phyloP scores from a whole-genome alignment of 1,140 invertebrate genomes.

The Ctenoplectra terminalis region DNA sequence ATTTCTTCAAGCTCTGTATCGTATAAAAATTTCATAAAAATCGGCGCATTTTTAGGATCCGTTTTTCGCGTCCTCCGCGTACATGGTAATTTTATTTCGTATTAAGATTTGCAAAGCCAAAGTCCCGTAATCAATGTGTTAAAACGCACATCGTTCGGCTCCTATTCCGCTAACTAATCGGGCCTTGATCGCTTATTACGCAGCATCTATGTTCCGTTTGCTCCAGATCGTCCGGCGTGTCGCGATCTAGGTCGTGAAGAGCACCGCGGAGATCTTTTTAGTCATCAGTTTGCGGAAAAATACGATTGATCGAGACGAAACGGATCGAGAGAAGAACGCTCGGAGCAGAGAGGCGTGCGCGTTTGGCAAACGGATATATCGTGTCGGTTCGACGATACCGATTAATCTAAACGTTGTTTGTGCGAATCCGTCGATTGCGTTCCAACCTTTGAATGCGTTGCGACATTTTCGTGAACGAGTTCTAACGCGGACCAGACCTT shows the following conservation, averaged over 20 bases:
- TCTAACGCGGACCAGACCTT: too few relatives aligned
- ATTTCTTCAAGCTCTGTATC: too few relatives aligned
- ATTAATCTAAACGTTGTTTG: not conserved
- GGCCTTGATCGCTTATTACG: slow-evolving; percentile 74
- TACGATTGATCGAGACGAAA: slow-evolving; percentile 1
- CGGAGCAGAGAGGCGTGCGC: not conserved
- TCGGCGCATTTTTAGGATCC: too few relatives aligned
- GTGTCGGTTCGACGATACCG: not conserved
- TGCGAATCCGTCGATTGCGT: slow-evolving; percentile 1
- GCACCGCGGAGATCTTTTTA: slow-evolving; percentile 42
- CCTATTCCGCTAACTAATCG: slow-evolving; percentile 67
- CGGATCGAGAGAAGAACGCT: too few relatives aligned
- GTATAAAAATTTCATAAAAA: too few relatives aligned
- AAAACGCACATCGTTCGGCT: slow-evolving; percentile 16
- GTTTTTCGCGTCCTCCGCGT: too few relatives aligned
- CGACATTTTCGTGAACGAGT: not conserved
- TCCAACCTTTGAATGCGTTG: not conserved
- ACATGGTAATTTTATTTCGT: too few relatives aligned
- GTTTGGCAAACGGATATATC: not conserved
- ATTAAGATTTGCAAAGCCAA: too few relatives aligned
- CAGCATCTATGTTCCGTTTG: slow-evolving; percentile 61
- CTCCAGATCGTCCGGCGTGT: slow-evolving; percentile 55
- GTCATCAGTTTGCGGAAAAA: slow-evolving; percentile 23
- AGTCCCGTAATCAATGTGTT: not conserved
- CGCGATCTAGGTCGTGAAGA: slow-evolving; percentile 52